Conservation (phyloP, 2,888 invertebrate species). For the Caenorhabditis sulstoni region DNA sequence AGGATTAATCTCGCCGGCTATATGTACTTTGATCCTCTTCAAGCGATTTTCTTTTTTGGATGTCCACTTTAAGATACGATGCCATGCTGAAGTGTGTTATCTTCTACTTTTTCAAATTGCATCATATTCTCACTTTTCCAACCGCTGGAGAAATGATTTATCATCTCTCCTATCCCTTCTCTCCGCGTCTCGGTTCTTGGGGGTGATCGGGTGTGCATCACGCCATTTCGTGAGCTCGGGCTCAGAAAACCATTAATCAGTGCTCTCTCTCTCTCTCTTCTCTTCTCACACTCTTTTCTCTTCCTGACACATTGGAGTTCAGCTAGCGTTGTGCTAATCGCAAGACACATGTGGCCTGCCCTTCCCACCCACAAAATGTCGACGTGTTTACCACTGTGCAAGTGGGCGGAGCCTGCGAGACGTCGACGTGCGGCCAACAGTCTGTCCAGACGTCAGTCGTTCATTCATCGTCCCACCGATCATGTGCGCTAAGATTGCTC, state of each 20-base stretch:
- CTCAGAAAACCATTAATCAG: not conserved
- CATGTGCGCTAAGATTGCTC: constrained; percentile 50
- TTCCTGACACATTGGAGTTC: constrained; percentile 17
- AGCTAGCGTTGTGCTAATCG: constrained; percentile 18
- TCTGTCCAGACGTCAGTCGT: constrained; percentile 47
- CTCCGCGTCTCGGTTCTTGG: not conserved
- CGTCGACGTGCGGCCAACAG: constrained; percentile 43
- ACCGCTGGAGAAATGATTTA: no score
- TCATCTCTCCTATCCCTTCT: no score
- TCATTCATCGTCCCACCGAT: constrained; percentile 43
- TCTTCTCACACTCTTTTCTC: constrained; percentile 14
- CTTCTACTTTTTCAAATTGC: no score
- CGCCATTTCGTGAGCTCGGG: not conserved
- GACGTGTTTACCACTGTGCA: constrained; percentile 52
- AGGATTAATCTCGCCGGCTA: no score
- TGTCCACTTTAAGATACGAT: no score
- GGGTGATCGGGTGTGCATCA: constrained; percentile 9
- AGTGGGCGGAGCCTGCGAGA: constrained; percentile 38
- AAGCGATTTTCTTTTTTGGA: no score
- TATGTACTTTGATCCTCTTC: no score
- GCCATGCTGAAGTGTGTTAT: no score
- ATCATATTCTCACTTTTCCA: no score
- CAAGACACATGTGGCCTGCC: constrained; percentile 51
- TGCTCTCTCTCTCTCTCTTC: not conserved
- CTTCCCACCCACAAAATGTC: constrained; percentile 21